Conservation (phyloP, 2,888 invertebrate species). For the Caenorhabditis parvicauda region DNA sequence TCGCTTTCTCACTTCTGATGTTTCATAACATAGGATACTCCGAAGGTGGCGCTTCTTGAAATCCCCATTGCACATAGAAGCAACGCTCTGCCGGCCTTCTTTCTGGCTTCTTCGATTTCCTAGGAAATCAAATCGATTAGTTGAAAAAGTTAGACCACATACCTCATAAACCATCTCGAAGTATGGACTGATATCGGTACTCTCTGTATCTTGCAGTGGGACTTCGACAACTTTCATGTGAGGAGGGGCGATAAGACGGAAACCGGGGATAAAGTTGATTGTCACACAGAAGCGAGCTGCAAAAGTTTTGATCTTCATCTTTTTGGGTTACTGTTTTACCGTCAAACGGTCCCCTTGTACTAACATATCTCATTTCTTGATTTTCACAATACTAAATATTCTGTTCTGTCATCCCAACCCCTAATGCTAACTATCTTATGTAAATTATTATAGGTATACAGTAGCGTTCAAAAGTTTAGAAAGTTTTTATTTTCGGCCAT, state of each 20-base stretch:
- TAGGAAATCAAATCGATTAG: slow-evolving; percentile 12
- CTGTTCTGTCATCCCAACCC: too few relatives aligned
- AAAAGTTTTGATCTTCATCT: slow-evolving; percentile 9
- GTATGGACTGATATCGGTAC: slow-evolving; percentile 38
- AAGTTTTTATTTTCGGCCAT: too few relatives aligned
- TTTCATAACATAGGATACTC: slow-evolving; percentile 50
- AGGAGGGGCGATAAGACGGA: slow-evolving; percentile 38
- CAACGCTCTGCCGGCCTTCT: slow-evolving; percentile 41
- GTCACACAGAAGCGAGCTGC: slow-evolving; percentile 45
- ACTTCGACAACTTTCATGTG: slow-evolving; percentile 45
- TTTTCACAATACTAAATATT: too few relatives aligned
- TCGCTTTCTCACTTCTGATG: slow-evolving; percentile 30
- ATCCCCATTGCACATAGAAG: slow-evolving; percentile 53
- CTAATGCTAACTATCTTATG: too few relatives aligned
- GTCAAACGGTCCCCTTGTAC: too few relatives aligned
- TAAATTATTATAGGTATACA: too few relatives aligned
- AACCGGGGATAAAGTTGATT: slow-evolving; percentile 49
- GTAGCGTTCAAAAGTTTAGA: too few relatives aligned
- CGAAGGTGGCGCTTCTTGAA: slow-evolving; percentile 49
- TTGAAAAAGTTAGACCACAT: neutral
- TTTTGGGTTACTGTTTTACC: too few relatives aligned
- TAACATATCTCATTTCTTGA: too few relatives aligned
- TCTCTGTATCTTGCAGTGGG: slow-evolving; percentile 47
- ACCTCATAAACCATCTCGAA: slow-evolving; percentile 48
- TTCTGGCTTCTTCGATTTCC: slow-evolving; percentile 48